phyloP scores from a whole-genome alignment of 2,797 vertebrate species.

The Cercopithecus petaurista region DNA sequence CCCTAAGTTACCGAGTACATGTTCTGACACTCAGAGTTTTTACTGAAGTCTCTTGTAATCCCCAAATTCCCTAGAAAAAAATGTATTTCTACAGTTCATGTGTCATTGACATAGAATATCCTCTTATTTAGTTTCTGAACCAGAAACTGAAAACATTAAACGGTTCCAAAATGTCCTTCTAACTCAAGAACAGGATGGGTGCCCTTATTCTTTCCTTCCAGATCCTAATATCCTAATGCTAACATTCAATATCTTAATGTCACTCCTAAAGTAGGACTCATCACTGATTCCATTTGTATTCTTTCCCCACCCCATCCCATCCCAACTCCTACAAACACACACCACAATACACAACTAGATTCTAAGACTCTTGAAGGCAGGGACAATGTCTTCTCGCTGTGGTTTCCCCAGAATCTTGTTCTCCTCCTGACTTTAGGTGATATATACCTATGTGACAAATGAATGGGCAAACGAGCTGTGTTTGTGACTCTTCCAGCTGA shows the following conservation, averaged over 20 bases:
- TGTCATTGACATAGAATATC: background rate
- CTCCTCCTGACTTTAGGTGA: no score
- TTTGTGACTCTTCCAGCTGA: background rate
- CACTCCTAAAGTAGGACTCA: background rate
- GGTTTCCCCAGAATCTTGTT: background rate
- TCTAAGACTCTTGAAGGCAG: background rate
- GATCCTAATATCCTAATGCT: background rate
- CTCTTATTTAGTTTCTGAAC: background rate
- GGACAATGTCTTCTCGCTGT: background rate
- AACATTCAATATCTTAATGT: background rate
- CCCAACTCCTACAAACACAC: background rate
- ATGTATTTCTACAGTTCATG: background rate
- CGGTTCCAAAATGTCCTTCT: background rate
- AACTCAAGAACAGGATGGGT: background rate
- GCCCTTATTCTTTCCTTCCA: background rate
- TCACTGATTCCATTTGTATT: background rate
- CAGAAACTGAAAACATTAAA: background rate
- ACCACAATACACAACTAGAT: background rate
- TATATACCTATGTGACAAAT: background rate
- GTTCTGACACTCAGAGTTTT: background rate
- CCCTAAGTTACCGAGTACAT: background rate
- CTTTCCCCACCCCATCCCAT: background rate
- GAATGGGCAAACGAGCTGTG: background rate
- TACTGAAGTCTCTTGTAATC: background rate
- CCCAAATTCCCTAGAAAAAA: background rate